Base-by-base conservation (phyloP, 2,888 invertebrate genomes). In the Agonopterix subpropinquella region DNA sequence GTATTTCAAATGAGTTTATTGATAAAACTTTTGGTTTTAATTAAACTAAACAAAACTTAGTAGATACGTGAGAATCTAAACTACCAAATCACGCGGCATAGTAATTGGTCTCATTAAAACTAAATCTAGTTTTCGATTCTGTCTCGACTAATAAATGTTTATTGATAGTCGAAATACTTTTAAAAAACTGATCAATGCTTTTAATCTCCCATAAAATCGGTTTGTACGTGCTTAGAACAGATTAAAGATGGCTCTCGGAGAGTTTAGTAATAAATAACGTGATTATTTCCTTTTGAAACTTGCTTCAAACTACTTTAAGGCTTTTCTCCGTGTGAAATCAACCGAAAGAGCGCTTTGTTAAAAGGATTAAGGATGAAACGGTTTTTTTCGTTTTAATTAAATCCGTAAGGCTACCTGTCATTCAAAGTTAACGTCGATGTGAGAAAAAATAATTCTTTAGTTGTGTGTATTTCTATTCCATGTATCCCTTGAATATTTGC, bases 241-340 rank as follows among this genome's bases (percentile, higher is more conserved):
- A 87, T 87, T 88, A 86, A 78, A 85, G 67, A 75, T 77, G 77
- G 72, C 67, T 76, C 74, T 70, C 71, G 67, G 77, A 68, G 72
- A 65, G 59, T 28, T 28, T 63, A 65, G 84, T 67, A 84, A 87
- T 88, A 88, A 87, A 87, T 87, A 87, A 86, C 79, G 65, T 70
- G 85, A 87, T 88, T 85, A 86, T 83, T 82, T 83, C 80, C 76
- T 82, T 77, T 80, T 73, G 63, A 73, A 79, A 79, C 78, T 73
- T 68, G 71, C 75, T 68, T 74, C 64, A 71, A 69, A 70, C 69
- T 73, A 70, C 58, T 57, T 56, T 59, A 59, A 73, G 68, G 65
- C 66, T 72, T 77, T 77, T 80, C 77, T 58, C 43, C 48, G 67
- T 75, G 65, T 70, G 74, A 77, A 77, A 70, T 71, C 77, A 67